These are phyloP conservation scores for Rotaria magnacalcarata DNA, from an alignment of 2,888 invertebrate species.

Conservation along the genomic window DNA sequence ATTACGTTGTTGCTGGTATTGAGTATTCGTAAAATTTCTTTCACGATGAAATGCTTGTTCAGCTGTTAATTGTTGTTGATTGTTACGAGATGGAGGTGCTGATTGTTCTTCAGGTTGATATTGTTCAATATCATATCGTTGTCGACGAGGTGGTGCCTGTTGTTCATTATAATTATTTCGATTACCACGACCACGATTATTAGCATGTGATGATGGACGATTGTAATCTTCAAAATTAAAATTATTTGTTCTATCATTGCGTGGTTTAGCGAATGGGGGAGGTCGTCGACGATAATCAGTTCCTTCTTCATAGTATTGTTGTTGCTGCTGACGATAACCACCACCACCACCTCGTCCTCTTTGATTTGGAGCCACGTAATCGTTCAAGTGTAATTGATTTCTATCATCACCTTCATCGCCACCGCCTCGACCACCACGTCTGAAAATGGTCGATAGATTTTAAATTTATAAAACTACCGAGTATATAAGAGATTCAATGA, in stretches of 20 bases:
- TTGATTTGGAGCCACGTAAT: neutral
- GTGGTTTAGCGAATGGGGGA: too few species aligned
- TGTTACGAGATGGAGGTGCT: neutral
- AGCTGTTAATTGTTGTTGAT: neutral
- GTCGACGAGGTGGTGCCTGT: neutral
- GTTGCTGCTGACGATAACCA: neutral
- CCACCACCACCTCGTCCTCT: neutral
- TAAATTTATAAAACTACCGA: too few species aligned
- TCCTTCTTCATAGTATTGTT: neutral
- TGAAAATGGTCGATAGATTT: too few species aligned
- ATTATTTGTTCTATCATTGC: too few species aligned
- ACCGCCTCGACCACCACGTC: neutral
- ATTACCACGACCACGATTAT: too few species aligned
- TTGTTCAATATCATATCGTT: neutral
- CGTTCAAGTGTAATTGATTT: constrained; percentile 15
- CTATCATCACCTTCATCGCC: neutral
- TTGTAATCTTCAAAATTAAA: too few species aligned
- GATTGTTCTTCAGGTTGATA: neutral
- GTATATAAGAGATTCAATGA: too few species aligned
- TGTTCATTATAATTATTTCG: neutral
- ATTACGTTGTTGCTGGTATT: neutral
- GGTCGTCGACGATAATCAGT: neutral
- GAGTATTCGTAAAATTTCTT: constrained; percentile 12
- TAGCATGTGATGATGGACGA: too few species aligned
- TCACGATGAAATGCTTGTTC: neutral